Conservation (phyloP, 1,140 invertebrate species). For the Hetaerina americana region DNA sequence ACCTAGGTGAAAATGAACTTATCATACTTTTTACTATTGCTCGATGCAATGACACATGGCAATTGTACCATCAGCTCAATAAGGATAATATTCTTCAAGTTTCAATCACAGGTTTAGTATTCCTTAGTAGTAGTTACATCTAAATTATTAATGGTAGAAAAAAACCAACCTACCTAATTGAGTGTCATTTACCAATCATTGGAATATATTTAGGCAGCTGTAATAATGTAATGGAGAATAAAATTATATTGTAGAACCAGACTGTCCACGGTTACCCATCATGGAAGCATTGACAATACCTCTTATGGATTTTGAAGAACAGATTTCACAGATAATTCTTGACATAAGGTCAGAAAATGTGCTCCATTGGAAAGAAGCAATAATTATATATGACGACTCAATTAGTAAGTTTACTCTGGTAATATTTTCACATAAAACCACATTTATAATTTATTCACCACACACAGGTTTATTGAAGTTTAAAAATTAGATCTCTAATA, state of each 20-base stretch:
- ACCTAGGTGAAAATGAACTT: not conserved
- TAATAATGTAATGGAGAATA: too few relatives aligned
- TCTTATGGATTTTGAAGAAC: not conserved
- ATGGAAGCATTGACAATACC: not conserved
- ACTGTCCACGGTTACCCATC: not conserved
- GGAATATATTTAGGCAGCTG: too few relatives aligned
- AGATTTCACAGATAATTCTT: not conserved
- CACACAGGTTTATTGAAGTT: too few relatives aligned
- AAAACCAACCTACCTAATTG: not conserved
- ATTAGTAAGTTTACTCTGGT: not conserved
- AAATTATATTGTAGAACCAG: not conserved
- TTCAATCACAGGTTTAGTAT: not conserved
- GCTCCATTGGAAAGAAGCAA: not conserved
- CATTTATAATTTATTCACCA: too few relatives aligned
- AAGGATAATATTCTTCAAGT: not conserved
- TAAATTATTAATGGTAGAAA: too few relatives aligned
- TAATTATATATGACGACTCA: not conserved
- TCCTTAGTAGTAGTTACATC: not conserved
- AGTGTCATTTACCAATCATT: too few relatives aligned
- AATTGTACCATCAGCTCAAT: not conserved
- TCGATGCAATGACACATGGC: not conserved
- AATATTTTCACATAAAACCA: not conserved
- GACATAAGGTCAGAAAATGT: not conserved
- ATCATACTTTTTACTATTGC: not conserved
- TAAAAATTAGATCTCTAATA: too few relatives aligned